Conservation (phyloP, 2,113 vertebrate species). For the Alosa alosa region DNA sequence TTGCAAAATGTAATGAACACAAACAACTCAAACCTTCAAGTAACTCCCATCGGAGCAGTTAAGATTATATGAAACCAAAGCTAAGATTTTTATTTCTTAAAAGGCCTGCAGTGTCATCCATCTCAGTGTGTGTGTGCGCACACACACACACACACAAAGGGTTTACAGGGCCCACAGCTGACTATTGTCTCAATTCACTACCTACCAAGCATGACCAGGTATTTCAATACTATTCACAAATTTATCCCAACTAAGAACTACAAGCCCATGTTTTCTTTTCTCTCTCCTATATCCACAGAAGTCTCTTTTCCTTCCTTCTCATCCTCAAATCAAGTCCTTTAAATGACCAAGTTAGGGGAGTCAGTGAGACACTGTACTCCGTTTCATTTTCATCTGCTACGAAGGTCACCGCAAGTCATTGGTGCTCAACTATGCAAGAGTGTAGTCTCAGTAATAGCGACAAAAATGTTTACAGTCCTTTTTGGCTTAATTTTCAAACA, state of each 20-base stretch:
- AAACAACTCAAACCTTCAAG: not conserved
- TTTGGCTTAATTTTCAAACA: not conserved
- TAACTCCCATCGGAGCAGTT: not conserved
- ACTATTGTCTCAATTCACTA: not conserved
- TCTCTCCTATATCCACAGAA: not conserved
- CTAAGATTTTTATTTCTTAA: no score
- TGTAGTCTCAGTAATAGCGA: not conserved
- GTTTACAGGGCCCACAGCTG: not conserved
- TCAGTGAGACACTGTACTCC: not conserved
- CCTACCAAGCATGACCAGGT: not conserved
- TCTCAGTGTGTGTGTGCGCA: no score
- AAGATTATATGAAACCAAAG: not conserved
- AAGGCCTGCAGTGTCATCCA: not conserved
- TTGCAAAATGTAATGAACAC: not conserved
- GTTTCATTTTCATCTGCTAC: not conserved
- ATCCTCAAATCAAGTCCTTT: not conserved
- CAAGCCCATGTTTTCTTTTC: not conserved
- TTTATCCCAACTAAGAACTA: not conserved
- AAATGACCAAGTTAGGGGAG: not conserved
- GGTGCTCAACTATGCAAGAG: not conserved
- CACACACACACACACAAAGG: not conserved
- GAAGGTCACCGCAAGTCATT: not conserved
- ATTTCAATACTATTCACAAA: not conserved
- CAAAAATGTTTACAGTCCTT: not conserved
- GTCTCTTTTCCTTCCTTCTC: not conserved